Percentiles rank a stretch among this genome's conserved stretches.
These are phyloP conservation scores for Scrobipalpa costella DNA, from an alignment of 2,888 invertebrate species.

Conservation along the genomic window DNA sequence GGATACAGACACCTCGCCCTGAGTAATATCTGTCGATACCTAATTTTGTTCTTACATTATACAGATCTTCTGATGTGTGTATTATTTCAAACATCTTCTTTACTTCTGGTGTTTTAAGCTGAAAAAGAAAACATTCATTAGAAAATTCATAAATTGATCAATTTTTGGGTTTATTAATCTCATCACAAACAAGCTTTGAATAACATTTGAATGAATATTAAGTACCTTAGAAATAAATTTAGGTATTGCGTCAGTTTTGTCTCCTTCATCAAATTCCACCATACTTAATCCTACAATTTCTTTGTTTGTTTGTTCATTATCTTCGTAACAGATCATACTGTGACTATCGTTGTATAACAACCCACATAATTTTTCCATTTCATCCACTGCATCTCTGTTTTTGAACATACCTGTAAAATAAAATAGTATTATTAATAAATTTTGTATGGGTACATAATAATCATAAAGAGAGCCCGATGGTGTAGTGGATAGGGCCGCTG, in stretches of 20 bases:
- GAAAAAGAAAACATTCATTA: neutral
- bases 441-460: too few species aligned
- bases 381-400: neutral
- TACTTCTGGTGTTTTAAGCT: neutral
- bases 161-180: too few species aligned
- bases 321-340: neutral
- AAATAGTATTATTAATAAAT: too few species aligned
- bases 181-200: too few species aligned
- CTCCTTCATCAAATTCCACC: neutral
- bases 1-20: neutral
- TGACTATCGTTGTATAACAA: neutral
- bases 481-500: too few species aligned
- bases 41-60: neutral
- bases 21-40: neutral
- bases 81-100: neutral
- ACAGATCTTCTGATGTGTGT: neutral
- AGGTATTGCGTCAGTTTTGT: neutral
- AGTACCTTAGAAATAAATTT: neutral
- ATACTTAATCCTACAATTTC: neutral
- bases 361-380: neutral
- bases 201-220: too few species aligned
- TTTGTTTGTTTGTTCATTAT: neutral
- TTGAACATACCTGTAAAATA: neutral
- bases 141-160: too few species aligned
- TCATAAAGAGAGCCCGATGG: too few species aligned